phyloP scores from a whole-genome alignment of 2,797 vertebrate genomes.

The Saxicola maurus region DNA sequence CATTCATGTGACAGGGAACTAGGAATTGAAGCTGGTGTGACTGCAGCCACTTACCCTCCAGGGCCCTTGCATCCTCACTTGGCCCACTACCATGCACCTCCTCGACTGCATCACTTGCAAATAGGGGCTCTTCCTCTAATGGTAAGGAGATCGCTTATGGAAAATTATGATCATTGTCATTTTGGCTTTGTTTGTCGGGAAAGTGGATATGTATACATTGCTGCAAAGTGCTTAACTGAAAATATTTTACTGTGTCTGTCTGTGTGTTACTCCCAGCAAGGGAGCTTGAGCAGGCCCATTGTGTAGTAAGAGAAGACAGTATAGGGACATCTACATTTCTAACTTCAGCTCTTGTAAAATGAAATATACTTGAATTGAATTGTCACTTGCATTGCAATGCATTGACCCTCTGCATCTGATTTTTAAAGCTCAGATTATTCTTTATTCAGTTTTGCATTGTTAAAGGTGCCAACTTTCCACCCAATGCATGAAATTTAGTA shows the following conservation, averaged over 20 bases:
- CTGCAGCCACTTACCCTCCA: conserved; percentile 89
- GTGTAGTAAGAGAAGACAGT: neutral
- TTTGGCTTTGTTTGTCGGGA: neutral
- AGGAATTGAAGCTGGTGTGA: conserved; percentile 94
- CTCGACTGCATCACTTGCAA: conserved; percentile 95
- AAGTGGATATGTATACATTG: neutral
- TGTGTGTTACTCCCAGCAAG: neutral
- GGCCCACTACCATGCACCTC: conserved; percentile 93
- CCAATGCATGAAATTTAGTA: neutral
- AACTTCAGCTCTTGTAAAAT: conserved; percentile 29
- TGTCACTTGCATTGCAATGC: conserved; percentile 33
- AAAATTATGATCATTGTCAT: neutral
- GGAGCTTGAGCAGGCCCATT: neutral
- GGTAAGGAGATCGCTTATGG: conserved; percentile 75
- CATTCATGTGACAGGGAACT: conserved; percentile 83
- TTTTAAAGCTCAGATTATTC: conserved; percentile 12
- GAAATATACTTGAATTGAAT: conserved; percentile 4
- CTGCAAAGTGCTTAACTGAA: neutral
- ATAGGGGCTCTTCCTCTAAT: conserved; percentile 88
- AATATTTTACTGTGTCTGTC: neutral
- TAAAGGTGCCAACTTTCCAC: neutral
- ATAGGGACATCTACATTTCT: neutral
- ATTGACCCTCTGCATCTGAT: conserved; percentile 77
- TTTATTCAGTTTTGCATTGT: neutral
- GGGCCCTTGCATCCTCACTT: conserved; percentile 93